Evolutionary conservation across 1,140 invertebrate species (phyloP), one percentile per base, ranked within the genome.

Genomic region (Hylaeus volcanicus): DNA sequence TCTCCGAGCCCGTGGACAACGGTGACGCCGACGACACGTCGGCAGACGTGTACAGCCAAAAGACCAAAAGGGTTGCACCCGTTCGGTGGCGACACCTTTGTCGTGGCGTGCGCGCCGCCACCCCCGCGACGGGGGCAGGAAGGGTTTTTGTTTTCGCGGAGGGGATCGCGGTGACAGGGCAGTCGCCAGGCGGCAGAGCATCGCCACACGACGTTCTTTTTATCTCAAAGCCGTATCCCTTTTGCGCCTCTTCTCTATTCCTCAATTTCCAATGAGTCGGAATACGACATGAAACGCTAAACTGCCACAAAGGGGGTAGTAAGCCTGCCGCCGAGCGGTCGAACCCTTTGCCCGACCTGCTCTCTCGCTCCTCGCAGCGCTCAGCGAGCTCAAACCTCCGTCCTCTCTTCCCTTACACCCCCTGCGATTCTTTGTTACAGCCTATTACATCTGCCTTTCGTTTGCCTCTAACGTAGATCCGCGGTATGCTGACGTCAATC

Each of bases 201-300:
- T 81, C 84, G 86, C 72, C 82, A 60, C 60, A 43, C 80, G 77
- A 86, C 86, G 88, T 90, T 92, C 91, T 92, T 92, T 92, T 92
- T 91, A 90, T 90, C 92, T 90, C 91, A 92, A 92, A 92, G 89
- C 90, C 86, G 86, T 92, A 89, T 92, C 88, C 89, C 90, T 89
- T 89, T 87, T 87, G 87, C 87, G 76, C 87, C 90, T 83, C 86
- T 81, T 84, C 86, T 88, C 73, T 88, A 91, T 91, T 91, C 89
- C 91, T 92, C 92, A 93, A 93, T 93, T 93, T 93, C 90, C 92
- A 93, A 93, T 93, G 92, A 93, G 90, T 93, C 88, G 92, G 92
- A 93, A 93, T 93, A 93, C 90, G 91, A 92, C 92, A 91, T 92
- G 91, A 93, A 93, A 92, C 91, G 90, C 89, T 93, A 92, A 93